Evolutionary conservation across 2,797 vertebrate species (phyloP).

Genomic region (Eremophila alpestris): DNA sequence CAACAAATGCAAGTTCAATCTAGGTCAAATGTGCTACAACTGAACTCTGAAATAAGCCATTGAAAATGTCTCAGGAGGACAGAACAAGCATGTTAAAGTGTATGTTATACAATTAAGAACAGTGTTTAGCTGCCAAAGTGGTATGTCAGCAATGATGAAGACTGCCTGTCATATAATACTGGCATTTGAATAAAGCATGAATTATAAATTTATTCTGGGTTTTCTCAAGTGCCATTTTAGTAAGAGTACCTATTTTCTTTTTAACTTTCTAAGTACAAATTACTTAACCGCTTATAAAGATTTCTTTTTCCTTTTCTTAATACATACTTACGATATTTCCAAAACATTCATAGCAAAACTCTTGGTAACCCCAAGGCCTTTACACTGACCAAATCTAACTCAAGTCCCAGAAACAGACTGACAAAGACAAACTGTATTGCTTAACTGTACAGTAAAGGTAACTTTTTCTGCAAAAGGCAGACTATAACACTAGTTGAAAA

Average conservation of each 20-base stretch:
- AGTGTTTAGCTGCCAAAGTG: not conserved
- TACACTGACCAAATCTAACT: not conserved
- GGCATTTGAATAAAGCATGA: not conserved
- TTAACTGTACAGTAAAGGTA: not conserved
- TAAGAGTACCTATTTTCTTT: not conserved
- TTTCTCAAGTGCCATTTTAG: not conserved
- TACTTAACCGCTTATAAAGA: not conserved
- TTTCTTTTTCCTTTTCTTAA: not conserved
- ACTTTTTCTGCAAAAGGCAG: not conserved
- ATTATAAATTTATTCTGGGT: not conserved
- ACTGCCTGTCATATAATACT: not conserved
- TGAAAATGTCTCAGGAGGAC: slow-evolving; percentile 34
- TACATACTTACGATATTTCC: not conserved
- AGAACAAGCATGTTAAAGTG: slow-evolving; percentile 23
- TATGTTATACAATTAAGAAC: slow-evolving; percentile 46
- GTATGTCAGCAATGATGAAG: not conserved
- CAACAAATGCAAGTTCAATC: slow-evolving; percentile 35
- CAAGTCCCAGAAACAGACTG: not conserved
- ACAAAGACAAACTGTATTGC: not conserved
- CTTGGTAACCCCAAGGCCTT: not conserved
- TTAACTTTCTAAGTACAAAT: not conserved
- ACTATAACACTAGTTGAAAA: not conserved
- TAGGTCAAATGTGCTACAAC: slow-evolving; percentile 21
- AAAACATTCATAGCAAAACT: not conserved
- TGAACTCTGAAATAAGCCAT: slow-evolving; percentile 47